phyloP scores from a whole-genome alignment of 2,113 vertebrate genomes.

The Astatotilapia flaviijosephi region DNA sequence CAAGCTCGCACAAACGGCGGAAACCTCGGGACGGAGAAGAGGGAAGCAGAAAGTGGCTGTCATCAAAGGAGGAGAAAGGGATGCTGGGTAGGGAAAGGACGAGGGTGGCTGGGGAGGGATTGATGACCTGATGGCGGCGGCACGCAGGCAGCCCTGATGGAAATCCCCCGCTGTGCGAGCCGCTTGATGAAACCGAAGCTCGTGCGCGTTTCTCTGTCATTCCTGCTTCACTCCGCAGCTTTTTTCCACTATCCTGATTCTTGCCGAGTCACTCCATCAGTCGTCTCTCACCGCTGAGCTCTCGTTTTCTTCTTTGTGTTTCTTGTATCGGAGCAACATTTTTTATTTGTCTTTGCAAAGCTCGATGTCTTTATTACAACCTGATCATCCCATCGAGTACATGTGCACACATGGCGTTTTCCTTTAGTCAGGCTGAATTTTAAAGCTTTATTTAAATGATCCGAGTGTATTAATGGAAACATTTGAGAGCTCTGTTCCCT shows the following conservation, averaged over 20 bases:
- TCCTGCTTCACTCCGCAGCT: not conserved
- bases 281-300: not conserved
- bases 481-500: not conserved
- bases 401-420: too few relatives aligned
- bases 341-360: not conserved
- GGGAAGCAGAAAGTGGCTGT: not conserved
- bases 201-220: not conserved
- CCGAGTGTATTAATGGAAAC: not conserved
- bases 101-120: not conserved
- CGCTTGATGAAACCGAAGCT: not conserved
- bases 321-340: not conserved
- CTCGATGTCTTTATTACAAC: not conserved
- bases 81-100: not conserved
- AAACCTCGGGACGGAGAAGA: not conserved
- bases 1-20: rapidly evolving
- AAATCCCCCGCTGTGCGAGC: not conserved
- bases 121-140: constrained; percentile 4
- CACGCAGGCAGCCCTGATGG: not conserved
- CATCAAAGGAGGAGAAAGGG: not conserved
- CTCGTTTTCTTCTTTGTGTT: not conserved
- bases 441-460: not conserved
- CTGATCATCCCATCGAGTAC: not conserved
- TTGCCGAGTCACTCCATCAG: not conserved
- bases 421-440: not conserved
- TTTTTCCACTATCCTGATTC: not conserved